Evolutionary conservation across 1,140 invertebrate species (phyloP).

Genomic region (Lepidurus packardi): DNA sequence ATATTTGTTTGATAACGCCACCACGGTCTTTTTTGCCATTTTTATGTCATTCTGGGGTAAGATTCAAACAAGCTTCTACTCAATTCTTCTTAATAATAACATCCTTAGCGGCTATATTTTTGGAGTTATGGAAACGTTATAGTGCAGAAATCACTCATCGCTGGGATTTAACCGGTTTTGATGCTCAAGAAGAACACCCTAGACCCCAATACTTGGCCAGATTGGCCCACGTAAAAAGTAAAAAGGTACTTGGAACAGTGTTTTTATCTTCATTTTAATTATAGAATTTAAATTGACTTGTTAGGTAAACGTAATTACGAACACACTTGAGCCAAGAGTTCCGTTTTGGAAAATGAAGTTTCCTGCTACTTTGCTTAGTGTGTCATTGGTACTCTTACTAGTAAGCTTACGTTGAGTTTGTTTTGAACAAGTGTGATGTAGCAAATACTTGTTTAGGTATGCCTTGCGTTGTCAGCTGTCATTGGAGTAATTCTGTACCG

Average conservation of each 20-base stretch:
- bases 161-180: slow-evolving; percentile 84
- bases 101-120: slow-evolving; percentile 66
- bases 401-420: slow-evolving; percentile 47
- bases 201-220: slow-evolving; percentile 71
- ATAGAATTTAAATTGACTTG: background rate
- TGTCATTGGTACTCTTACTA: slow-evolving; percentile 72
- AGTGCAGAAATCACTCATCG: slow-evolving; percentile 82
- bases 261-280: background rate
- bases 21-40: slow-evolving; percentile 87
- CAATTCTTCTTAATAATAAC: slow-evolving; percentile 31
- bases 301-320: slow-evolving; percentile 63
- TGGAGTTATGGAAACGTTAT: slow-evolving; percentile 93
- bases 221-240: slow-evolving; percentile 63
- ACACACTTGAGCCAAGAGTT: slow-evolving; percentile 70
- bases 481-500: slow-evolving; percentile 86
- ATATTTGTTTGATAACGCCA: slow-evolving; percentile 91
- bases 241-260: slow-evolving; percentile 35
- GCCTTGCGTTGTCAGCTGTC: slow-evolving; percentile 75
- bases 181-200: slow-evolving; percentile 79
- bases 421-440: background rate
- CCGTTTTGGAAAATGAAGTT: slow-evolving; percentile 82
- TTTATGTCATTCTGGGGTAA: slow-evolving; percentile 96
- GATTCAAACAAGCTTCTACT: slow-evolving; percentile 36
- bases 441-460: slow-evolving; percentile 49
- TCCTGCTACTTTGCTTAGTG: slow-evolving; percentile 73